Percentiles rank a stretch among this genome's conserved stretches.
These are phyloP conservation scores for Gavia stellata DNA, from an alignment of 2,113 vertebrate genomes.

Conservation along the genomic window DNA sequence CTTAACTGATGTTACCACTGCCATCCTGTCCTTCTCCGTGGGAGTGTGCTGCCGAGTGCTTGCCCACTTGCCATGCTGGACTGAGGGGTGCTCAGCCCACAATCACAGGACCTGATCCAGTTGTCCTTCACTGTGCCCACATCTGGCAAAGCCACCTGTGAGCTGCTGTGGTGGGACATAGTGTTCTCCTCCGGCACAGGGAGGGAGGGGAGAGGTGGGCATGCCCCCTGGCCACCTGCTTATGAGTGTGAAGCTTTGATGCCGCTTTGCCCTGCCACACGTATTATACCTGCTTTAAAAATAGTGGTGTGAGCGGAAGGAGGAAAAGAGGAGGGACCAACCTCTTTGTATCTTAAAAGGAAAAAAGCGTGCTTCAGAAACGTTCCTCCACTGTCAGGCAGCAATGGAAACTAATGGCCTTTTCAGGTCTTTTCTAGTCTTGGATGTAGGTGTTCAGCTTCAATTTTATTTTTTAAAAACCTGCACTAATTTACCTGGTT, in stretches of 20 bases:
- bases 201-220: neutral
- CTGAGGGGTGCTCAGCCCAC: neutral
- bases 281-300: constrained; percentile 20
- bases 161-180: neutral
- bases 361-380: constrained; percentile 66
- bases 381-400: constrained; percentile 43
- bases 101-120: neutral
- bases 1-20: neutral
- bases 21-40: neutral
- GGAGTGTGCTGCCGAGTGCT: neutral
- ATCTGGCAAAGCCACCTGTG: neutral
- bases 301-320: constrained; percentile 16
- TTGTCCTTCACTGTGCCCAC: neutral
- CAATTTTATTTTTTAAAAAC: constrained; percentile 75
- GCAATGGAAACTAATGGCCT: constrained; percentile 53
- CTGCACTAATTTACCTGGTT: constrained; percentile 84
- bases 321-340: constrained; percentile 56
- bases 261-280: constrained; percentile 52
- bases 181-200: neutral
- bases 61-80: neutral
- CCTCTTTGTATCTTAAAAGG: constrained; percentile 53
- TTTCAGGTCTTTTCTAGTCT: constrained; percentile 68
- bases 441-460: constrained; percentile 76
- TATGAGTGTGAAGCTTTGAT: constrained; percentile 44
- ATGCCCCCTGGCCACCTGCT: neutral